Conservation (phyloP, 1,140 invertebrate species). For the Eurosta solidaginis region DNA sequence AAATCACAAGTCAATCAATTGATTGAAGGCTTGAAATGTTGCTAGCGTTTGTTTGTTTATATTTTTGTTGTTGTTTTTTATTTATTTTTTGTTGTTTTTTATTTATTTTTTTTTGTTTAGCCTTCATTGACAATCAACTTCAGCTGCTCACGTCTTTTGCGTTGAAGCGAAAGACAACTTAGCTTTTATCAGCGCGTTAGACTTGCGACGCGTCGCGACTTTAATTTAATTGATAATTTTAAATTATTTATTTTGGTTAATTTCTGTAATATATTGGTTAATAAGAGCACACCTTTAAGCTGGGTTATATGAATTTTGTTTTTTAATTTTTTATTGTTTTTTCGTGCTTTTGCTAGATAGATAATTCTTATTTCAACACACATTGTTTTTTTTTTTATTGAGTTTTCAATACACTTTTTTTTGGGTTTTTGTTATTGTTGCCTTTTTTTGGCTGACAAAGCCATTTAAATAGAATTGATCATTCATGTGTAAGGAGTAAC, state of each 20-base stretch:
- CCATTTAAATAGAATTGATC: conserved; percentile 38
- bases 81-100: background rate
- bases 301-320: background rate
- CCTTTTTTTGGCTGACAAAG: conserved; percentile 32
- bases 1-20: conserved; percentile 15
- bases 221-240: conserved; percentile 23
- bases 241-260: conserved; percentile 6
- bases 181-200: background rate
- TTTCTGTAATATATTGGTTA: background rate
- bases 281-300: conserved; percentile 2
- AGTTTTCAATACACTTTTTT: background rate
- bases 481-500: conserved; percentile 33
- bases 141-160: no score
- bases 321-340: background rate
- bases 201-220: conserved; percentile 1
- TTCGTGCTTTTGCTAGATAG: background rate
- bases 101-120: no score
- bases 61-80: background rate
- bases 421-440: background rate
- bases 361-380: no score
- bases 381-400: no score
- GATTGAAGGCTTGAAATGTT: conserved; percentile 17
- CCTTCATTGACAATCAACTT: no score
- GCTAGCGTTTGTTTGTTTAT: background rate
- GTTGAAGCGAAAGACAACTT: no score